These are phyloP conservation scores for Ptyas mucosa DNA, from an alignment of 2,113 vertebrate genomes.

Conservation along the genomic window DNA sequence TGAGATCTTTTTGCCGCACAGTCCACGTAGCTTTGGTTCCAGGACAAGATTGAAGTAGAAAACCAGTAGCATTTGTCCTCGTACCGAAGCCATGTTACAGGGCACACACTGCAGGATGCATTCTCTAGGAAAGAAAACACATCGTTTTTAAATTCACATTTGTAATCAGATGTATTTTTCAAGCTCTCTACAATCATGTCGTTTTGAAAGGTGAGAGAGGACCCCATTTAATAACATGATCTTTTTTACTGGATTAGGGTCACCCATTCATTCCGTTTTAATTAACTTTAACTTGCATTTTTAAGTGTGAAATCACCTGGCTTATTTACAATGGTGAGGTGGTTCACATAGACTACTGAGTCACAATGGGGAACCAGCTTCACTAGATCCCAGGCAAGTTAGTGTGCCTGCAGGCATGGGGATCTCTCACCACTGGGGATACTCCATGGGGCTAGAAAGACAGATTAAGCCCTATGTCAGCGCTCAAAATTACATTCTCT, in stretches of 20 bases:
- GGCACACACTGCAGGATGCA: background rate
- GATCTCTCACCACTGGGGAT: too few relatives aligned
- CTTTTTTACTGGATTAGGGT: background rate
- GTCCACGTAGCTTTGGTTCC: background rate
- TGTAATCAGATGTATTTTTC: background rate
- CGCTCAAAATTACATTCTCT: too few relatives aligned
- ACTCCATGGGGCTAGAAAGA: too few relatives aligned
- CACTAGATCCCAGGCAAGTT: too few relatives aligned
- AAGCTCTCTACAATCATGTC: background rate
- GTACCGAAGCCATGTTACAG: background rate
- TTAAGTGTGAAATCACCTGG: too few relatives aligned
- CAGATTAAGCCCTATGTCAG: too few relatives aligned
- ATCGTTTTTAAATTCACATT: background rate
- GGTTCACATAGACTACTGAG: too few relatives aligned
- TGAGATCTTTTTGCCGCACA: background rate
- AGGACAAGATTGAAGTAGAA: background rate
- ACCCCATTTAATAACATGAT: background rate
- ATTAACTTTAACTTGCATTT: too few relatives aligned
- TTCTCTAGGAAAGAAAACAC: background rate
- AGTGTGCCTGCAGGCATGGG: too few relatives aligned
- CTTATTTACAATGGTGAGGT: too few relatives aligned
- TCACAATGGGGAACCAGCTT: too few relatives aligned
- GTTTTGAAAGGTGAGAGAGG: background rate
- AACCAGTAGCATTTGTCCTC: slow-evolving; percentile 10
- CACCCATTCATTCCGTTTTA: too few relatives aligned